Percentiles rank a stretch among this genome's conserved stretches.
These are phyloP conservation scores for Cyprinodon variegatus DNA, from an alignment of 2,113 vertebrate genomes.

Conservation along the genomic window DNA sequence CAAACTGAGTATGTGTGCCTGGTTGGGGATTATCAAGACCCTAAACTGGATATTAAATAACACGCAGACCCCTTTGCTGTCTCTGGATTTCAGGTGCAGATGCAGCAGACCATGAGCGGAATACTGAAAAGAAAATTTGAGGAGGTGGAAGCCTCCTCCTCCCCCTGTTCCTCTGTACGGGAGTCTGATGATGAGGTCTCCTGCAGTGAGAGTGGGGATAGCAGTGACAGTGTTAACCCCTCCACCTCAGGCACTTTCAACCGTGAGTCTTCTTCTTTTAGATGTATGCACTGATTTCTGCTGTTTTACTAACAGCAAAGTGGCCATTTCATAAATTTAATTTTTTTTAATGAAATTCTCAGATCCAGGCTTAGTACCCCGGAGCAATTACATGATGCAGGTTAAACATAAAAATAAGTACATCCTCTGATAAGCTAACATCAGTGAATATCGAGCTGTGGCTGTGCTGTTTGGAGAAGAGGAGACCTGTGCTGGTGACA, in stretches of 20 bases:
- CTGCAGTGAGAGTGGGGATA: constrained; percentile 97
- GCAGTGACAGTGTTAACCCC: constrained; percentile 96
- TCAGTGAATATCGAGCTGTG: constrained; percentile 34
- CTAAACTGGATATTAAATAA: constrained; percentile 72
- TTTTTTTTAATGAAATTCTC: constrained; percentile 34
- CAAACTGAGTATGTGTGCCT: neutral
- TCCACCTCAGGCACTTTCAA: constrained; percentile 91
- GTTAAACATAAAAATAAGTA: constrained; percentile 34
- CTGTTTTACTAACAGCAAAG: constrained; percentile 31
- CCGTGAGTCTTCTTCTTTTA: constrained; percentile 82
- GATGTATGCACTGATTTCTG: constrained; percentile 16
- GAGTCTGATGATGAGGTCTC: constrained; percentile 97
- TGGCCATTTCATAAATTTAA: constrained; percentile 30
- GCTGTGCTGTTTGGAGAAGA: constrained; percentile 20
- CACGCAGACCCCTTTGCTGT: constrained; percentile 55
- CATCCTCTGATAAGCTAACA: constrained; percentile 33
- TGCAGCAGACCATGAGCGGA: constrained; percentile 88
- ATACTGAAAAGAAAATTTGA: constrained; percentile 98
- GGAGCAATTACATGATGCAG: constrained; percentile 20
- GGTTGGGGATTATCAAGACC: constrained; percentile 61
- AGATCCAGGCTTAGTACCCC: constrained; percentile 1
- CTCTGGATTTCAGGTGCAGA: constrained; percentile 77
- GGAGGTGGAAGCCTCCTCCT: constrained; percentile 94
- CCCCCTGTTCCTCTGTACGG: constrained; percentile 92
- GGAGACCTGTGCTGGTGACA: constrained; percentile 43